phyloP scores from a whole-genome alignment of 2,888 invertebrate species.

The Oxycera nigricornis region DNA sequence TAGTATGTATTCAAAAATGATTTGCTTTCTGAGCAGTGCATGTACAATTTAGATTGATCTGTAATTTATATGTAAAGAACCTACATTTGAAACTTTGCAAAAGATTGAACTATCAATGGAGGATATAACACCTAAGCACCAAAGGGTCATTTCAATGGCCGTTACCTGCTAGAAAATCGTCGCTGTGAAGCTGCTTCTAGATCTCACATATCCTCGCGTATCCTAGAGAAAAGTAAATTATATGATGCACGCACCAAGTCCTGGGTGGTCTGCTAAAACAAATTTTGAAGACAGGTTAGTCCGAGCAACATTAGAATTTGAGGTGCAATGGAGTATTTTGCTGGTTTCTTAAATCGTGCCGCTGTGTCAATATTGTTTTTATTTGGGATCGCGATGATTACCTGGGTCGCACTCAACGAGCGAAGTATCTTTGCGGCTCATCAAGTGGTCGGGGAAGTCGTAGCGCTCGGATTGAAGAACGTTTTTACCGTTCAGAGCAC shows the following conservation, averaged over 20 bases:
- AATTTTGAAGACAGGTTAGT: not conserved
- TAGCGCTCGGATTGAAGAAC: not conserved
- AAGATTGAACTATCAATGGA: no score
- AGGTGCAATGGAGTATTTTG: conserved; percentile 33
- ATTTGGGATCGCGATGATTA: conserved; percentile 38
- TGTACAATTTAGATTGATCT: no score
- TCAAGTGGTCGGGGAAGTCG: conserved; percentile 7
- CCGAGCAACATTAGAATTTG: conserved; percentile 17
- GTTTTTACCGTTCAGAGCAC: not conserved
- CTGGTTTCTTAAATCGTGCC: conserved; percentile 45
- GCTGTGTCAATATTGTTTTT: conserved; percentile 46
- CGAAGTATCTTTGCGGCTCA: not conserved
- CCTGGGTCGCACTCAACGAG: conserved; percentile 31
- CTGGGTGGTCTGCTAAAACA: conserved; percentile 35
- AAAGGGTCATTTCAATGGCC: no score
- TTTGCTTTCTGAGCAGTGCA: no score
- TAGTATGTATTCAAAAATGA: no score
- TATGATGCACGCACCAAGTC: not conserved
- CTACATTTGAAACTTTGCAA: no score
- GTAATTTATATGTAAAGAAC: no score
- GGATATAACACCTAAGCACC: no score
- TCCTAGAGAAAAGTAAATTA: not conserved
- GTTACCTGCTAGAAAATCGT: no score
- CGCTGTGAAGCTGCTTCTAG: no score
- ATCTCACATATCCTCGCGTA: not conserved